Base-by-base conservation (phyloP, 2,113 vertebrate genomes). In the Balaeniceps rex region DNA sequence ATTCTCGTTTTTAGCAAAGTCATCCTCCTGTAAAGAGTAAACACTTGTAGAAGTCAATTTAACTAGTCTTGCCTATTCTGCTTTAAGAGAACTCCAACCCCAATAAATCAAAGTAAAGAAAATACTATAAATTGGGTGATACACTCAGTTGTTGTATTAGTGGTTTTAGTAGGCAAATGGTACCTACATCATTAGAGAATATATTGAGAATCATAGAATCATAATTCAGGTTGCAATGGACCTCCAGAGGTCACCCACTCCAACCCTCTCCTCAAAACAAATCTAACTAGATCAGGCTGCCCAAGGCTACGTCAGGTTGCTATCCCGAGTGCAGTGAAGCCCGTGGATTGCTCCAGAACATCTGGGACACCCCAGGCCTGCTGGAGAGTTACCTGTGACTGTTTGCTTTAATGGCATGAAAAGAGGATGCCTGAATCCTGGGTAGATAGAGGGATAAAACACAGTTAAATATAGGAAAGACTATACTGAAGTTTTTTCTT, bases 121-220 rank as follows among this genome's bases (percentile, higher is more conserved):
- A 90, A 74, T 61, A 28, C 9, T n/a, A 3, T 40, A 65, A 86
- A 47, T n/a, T n/a, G 12, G 21, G 5, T 90, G 52, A 91, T 88
- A 28, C 9, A 47, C 21, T 9, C 36, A 4, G 11, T 23, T 63
- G 77, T 88, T 90, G 29, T 72, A 26, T 58, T 46, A 71, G 74
- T 94, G 90, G 68, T 79, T 97, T 83, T 58, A 58, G 70, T 84
- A 52, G 83, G 82, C 51, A 44, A 97, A 97, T 90, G 83, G 71
- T 96, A 87, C 14, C 40, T 82, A 65, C 34, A 51, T 94, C 13
- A 88, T 89, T 38, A 72, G 92, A 63, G 47, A 88, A 84, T 60
- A 80, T 16, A 40, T 1, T 47, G 55, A 89, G 60, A 83, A 58
- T 16, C 18, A 40, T 28, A 83, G 66, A 92, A 61, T 40, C 14